Evolutionary conservation across 1,140 invertebrate genomes (phyloP).

Genomic region (Zaprionus gabonicus): DNA sequence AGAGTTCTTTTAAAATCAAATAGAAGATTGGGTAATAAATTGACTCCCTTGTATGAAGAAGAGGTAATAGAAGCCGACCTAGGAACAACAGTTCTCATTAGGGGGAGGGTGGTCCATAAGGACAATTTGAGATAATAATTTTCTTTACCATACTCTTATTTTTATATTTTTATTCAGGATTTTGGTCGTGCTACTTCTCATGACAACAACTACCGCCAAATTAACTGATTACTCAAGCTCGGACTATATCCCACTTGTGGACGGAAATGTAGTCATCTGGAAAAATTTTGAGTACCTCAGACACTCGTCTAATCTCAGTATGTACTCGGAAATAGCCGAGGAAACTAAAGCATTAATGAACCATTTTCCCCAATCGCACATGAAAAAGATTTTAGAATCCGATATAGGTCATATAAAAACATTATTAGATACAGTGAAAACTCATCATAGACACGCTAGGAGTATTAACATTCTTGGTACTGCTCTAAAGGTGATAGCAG

Average conservation of each 20-base stretch:
- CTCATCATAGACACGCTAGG: constrained; percentile 30
- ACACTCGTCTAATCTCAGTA: constrained; percentile 14
- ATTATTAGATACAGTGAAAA: constrained; percentile 13
- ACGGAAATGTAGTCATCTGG: constrained; percentile 3
- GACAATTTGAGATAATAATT: not conserved
- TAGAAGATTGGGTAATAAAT: not conserved
- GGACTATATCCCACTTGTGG: not conserved
- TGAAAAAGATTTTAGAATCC: no score
- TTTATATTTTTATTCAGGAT: no score
- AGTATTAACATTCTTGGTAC: constrained; percentile 32
- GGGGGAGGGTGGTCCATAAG: constrained; percentile 18
- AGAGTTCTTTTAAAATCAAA: constrained; percentile 2
- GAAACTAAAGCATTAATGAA: no score
- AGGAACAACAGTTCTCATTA: constrained; percentile 10
- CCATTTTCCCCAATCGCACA: no score
- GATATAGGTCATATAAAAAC: constrained; percentile 18
- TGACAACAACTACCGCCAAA: no score
- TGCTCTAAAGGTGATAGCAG: constrained; percentile 26
- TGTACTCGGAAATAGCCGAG: no score
- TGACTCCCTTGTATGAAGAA: constrained; percentile 16
- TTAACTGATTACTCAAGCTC: no score
- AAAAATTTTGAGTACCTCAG: constrained; percentile 23
- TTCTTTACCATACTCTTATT: not conserved
- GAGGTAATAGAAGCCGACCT: constrained; percentile 28
- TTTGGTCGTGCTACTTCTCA: no score